Conservation (phyloP, 2,797 vertebrate genomes). For the Lagorchestes hirsutus region DNA sequence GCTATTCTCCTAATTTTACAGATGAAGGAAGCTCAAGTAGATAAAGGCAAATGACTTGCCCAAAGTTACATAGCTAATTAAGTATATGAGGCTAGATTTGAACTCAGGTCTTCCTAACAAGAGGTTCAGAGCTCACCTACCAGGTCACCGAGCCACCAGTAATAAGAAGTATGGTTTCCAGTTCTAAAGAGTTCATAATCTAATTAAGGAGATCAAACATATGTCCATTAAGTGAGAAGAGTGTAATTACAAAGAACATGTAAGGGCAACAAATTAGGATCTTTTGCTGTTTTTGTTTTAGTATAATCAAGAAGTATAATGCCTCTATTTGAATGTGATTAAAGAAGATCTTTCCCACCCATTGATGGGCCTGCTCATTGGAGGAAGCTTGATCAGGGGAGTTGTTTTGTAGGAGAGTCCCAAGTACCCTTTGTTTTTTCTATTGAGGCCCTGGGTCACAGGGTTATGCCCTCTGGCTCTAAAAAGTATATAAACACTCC, state of each 20-base stretch:
- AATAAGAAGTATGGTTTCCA: not conserved
- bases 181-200: not conserved
- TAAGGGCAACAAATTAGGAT: too few species aligned
- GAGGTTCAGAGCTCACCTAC: not conserved
- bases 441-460: too few species aligned
- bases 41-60: not conserved
- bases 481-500: too few species aligned
- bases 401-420: too few species aligned
- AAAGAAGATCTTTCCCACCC: too few species aligned
- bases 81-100: not conserved
- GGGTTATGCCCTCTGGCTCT: too few species aligned
- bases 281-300: too few species aligned
- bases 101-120: not conserved
- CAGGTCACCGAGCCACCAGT: not conserved
- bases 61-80: not conserved
- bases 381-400: too few species aligned
- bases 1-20: not conserved
- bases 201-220: not conserved
- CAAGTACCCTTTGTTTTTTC: too few species aligned
- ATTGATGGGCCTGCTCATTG: too few species aligned
- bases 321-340: too few species aligned
- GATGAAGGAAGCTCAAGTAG: not conserved
- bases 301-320: too few species aligned
- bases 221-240: not conserved
- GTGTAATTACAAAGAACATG: not conserved